Evolutionary conservation across 2,113 vertebrate species (phyloP).

Genomic region (Acinonyx jubatus): DNA sequence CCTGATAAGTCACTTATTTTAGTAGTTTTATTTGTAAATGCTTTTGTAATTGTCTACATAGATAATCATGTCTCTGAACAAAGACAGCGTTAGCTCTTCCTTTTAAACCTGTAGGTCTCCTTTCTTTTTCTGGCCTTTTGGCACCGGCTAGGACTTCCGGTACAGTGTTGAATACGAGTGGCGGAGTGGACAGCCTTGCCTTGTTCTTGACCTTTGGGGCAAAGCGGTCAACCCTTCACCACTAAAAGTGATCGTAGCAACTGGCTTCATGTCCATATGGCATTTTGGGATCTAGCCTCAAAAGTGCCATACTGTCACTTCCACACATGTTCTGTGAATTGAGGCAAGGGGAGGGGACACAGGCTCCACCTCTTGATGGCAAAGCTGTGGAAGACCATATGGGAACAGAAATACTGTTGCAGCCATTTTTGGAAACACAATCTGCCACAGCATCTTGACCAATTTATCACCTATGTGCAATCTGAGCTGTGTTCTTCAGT

Average conservation of each 20-base stretch:
- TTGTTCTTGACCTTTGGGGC: not conserved
- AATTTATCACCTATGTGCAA: not conserved
- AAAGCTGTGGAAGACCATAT: not conserved
- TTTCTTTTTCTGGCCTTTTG: not conserved
- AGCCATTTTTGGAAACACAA: not conserved
- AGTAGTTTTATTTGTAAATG: not conserved
- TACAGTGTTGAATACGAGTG: not conserved
- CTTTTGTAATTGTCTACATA: not conserved
- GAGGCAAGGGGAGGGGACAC: not conserved
- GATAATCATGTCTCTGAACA: not conserved
- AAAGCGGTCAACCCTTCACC: not conserved
- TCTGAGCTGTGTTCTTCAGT: not conserved
- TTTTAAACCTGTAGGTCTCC: not conserved
- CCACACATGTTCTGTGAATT: not conserved
- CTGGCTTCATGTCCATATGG: not conserved
- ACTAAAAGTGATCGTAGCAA: not conserved
- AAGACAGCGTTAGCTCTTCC: not conserved
- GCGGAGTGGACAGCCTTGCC: not conserved
- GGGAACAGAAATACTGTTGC: not conserved
- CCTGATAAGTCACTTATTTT: not conserved
- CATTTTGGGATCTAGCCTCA: not conserved
- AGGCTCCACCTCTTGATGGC: not conserved
- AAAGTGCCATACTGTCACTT: not conserved
- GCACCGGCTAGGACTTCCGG: not conserved
- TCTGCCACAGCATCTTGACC: not conserved